Conservation (phyloP, 2,888 invertebrate species). For the Marasmarcha lunaedactyla region DNA sequence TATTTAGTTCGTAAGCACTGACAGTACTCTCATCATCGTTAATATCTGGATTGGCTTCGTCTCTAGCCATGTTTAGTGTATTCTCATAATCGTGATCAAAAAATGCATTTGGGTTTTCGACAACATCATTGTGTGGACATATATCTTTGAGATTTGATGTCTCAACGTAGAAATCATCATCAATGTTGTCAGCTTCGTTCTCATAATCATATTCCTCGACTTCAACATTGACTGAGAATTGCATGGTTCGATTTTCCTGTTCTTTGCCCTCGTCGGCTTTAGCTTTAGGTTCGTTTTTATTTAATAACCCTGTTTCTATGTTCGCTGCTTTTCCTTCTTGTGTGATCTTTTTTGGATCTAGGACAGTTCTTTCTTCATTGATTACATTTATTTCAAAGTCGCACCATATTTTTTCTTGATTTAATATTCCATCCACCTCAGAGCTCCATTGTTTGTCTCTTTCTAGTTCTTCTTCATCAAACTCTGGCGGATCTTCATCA, state of each 20-base stretch:
- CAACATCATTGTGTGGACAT: neutral
- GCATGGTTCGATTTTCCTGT: conserved; percentile 1
- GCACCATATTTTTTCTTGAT: too few species aligned
- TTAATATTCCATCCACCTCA: too few species aligned
- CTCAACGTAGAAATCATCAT: conserved; percentile 3
- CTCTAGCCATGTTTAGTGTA: too few species aligned
- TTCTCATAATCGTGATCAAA: too few species aligned
- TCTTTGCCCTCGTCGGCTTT: neutral
- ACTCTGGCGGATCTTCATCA: too few species aligned
- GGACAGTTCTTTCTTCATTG: too few species aligned
- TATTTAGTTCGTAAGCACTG: too few species aligned
- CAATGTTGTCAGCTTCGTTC: neutral
- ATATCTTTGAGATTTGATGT: neutral
- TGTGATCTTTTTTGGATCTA: neutral
- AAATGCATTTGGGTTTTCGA: neutral
- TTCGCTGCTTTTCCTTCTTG: neutral
- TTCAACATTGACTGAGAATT: conserved; percentile 21
- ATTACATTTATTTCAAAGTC: too few species aligned
- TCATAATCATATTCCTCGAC: conserved; percentile 18
- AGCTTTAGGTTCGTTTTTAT: neutral
- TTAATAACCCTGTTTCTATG: neutral
- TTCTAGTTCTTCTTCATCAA: too few species aligned
- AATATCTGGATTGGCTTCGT: too few species aligned
- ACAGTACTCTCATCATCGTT: too few species aligned
- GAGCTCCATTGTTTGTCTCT: too few species aligned